Evolutionary conservation across 2,113 vertebrate genomes (phyloP), one percentile per base, ranked within the genome.

Genomic region (Scortum barcoo): DNA sequence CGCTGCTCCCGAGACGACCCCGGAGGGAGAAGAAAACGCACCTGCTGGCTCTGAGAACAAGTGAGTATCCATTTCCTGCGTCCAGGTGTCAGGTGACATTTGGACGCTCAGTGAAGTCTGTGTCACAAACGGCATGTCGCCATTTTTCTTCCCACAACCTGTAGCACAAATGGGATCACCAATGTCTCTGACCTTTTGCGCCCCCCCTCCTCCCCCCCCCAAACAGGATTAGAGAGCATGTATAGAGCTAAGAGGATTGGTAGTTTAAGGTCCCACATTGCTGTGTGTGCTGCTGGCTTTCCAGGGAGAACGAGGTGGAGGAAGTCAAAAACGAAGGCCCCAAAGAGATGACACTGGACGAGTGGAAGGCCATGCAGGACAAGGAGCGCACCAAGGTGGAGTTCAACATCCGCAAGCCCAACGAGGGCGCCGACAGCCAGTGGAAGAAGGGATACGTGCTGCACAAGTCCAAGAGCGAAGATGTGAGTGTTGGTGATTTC

Each of bases 401-500:
- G 86, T 99, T 99, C 95, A 99, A 99, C 95, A 99, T 99, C 91
- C 97, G 98, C 14, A 99, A 99, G 95, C 96, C 98, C 91, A 99
- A 99, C 56, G 98, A 99, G 91, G 98, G 98, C 80, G 94, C 97
- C 26, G 98, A 99, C 86, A 97, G 97, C 89, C 97, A 98, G 13
- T 99, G 98, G 98, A 99, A 99, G 94, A 99, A 99, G 86, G 98
- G 98, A 91, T 99, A 97, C 86, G 97, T 99, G 90, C 96, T 99
- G 84, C 98, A 99, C 95, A 99, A 99, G 94, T 98, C 98, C 84
- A 99, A 99, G 96, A 97, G 97, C 19, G 98, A 99, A 95, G 97
- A 99, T 92, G 98, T 99, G 94, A 91, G 95, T 90, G 33, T 8
- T 19, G 58, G 5, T 16, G 58, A 24, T 36, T 44, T 38, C 36